Evolutionary conservation across 64 coral and sea anemone genomes (phyloP).

Genomic region (Montipora capricornis): DNA sequence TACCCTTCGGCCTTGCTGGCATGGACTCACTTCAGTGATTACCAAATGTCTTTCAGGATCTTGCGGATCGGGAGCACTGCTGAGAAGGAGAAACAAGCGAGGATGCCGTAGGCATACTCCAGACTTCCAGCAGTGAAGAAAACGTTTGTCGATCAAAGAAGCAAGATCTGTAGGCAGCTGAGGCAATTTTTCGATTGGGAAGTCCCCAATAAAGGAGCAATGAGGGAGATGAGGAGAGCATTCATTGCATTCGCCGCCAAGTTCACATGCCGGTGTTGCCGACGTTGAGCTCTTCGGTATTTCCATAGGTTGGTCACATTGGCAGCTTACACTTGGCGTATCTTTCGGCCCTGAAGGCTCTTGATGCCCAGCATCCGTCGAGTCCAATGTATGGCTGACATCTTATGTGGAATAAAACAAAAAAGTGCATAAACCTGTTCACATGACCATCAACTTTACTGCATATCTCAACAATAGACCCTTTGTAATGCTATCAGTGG

Average conservation of each 20-base stretch:
- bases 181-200: conserved; percentile 46
- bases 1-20: conserved; percentile 76
- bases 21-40: conserved; percentile 85
- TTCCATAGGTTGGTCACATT: neutral
- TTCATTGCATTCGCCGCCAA: neutral
- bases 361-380: neutral
- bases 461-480: too few species aligned
- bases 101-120: conserved; percentile 84
- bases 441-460: too few species aligned
- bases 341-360: neutral
- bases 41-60: conserved; percentile 47
- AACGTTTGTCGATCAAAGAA: conserved; percentile 73
- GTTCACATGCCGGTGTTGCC: neutral
- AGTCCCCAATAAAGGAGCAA: conserved; percentile 66
- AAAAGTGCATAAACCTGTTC: neutral
- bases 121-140: conserved; percentile 91
- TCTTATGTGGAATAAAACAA: neutral
- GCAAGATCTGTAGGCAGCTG: conserved; percentile 70
- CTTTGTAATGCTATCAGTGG: too few species aligned
- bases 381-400: neutral
- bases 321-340: neutral
- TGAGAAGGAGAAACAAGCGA: conserved; percentile 73
- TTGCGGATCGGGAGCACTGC: conserved; percentile 29
- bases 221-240: conserved; percentile 32
- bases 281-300: neutral